phyloP scores from a whole-genome alignment of 2,888 invertebrate genomes.

The Hirtodrosophila alboralis region DNA sequence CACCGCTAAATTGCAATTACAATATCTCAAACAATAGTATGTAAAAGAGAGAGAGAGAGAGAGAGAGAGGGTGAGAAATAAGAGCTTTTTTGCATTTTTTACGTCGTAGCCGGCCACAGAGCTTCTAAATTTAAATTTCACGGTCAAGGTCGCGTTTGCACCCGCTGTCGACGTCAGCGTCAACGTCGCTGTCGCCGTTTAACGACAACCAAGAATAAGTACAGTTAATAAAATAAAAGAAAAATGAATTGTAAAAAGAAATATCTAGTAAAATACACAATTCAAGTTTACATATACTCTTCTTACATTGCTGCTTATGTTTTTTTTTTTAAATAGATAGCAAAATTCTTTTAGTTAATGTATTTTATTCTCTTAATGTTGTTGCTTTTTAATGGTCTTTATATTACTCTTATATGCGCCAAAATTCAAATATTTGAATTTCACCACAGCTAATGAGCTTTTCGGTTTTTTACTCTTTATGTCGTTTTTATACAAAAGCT shows the following conservation, averaged over 20 bases:
- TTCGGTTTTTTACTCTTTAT: constrained; percentile 18
- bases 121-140: constrained; percentile 83
- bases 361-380: constrained; percentile 7
- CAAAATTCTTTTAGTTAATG: too few relatives aligned
- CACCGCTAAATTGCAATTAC: constrained; percentile 27
- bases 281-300: too few relatives aligned
- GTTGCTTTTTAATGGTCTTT: constrained; percentile 4
- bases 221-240: constrained; percentile 49
- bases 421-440: constrained; percentile 17
- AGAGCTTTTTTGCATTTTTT: constrained; percentile 63
- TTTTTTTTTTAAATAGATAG: too few relatives aligned
- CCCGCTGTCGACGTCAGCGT: constrained; percentile 53
- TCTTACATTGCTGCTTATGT: too few relatives aligned
- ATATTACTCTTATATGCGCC: not conserved
- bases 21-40: constrained; percentile 1
- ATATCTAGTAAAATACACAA: too few relatives aligned
- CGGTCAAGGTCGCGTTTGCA: constrained; percentile 82
- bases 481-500: constrained; percentile 25
- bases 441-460: constrained; percentile 41
- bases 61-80: constrained; percentile 17
- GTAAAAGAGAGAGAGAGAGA: too few relatives aligned
- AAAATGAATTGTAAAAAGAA: too few relatives aligned
- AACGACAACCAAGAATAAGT: constrained; percentile 28
- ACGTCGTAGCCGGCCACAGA: constrained; percentile 66
- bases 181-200: constrained; percentile 1